phyloP scores from a whole-genome alignment of 2,797 vertebrate genomes.

The Scleropages formosus region DNA sequence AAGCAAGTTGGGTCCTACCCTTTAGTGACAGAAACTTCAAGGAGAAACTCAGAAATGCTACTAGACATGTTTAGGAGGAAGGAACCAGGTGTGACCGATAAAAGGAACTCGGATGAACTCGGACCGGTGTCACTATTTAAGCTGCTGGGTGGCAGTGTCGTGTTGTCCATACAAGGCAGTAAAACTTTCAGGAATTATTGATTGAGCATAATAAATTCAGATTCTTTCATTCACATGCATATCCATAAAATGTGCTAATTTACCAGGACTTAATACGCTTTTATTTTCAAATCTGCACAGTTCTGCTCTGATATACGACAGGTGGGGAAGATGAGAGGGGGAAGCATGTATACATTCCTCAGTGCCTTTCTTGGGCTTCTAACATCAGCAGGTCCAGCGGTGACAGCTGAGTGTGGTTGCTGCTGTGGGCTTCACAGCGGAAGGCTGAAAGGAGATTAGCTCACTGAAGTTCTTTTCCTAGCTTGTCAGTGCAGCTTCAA shows the following conservation, averaged over 20 bases:
- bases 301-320: not conserved
- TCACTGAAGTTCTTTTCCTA: not conserved
- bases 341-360: not conserved
- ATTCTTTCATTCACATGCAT: too few species aligned
- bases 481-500: too few species aligned
- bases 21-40: not conserved
- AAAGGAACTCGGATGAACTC: not conserved
- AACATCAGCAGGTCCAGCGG: not conserved
- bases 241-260: too few species aligned
- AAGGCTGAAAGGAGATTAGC: not conserved
- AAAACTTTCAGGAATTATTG: too few species aligned
- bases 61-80: not conserved
- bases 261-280: too few species aligned
- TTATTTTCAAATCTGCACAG: not conserved
- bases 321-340: not conserved
- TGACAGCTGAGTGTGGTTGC: not conserved
- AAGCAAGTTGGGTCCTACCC: too few species aligned
- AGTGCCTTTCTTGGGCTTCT: not conserved
- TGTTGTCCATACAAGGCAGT: too few species aligned
- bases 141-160: too few species aligned
- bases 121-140: not conserved
- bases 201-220: too few species aligned
- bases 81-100: too few species aligned
- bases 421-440: not conserved
- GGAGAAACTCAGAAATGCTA: too few species aligned